These are phyloP conservation scores for Tenthredo distinguenda DNA, from an alignment of 2,888 invertebrate species.

Conservation along the genomic window DNA sequence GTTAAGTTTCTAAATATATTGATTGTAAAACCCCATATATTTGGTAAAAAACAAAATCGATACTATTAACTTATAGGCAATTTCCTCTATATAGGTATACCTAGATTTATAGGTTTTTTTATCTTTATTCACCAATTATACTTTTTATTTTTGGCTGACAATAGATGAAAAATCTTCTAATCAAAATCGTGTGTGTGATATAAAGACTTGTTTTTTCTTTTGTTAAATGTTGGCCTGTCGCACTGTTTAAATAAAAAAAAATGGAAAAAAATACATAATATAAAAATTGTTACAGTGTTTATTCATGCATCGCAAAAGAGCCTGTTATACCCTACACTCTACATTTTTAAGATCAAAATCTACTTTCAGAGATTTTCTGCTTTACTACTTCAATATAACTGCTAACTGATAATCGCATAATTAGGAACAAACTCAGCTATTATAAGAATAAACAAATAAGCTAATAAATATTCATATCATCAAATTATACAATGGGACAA, in stretches of 20 bases:
- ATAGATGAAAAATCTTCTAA: slow-evolving; percentile 41
- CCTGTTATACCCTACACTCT: background rate
- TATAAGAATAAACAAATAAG: background rate
- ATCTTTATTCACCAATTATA: slow-evolving; percentile 36
- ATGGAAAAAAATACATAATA: background rate
- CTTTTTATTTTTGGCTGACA: slow-evolving; percentile 17
- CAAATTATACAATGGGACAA: background rate
- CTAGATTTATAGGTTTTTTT: slow-evolving; percentile 13
- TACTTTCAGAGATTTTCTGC: background rate
- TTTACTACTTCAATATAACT: background rate
- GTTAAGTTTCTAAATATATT: slow-evolving; percentile 39
- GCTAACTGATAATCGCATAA: too few relatives aligned
- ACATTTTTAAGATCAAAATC: background rate
- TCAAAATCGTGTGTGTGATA: slow-evolving; percentile 52
- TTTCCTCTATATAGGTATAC: background rate
- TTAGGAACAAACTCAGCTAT: too few relatives aligned
- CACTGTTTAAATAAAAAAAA: slow-evolving; percentile 64
- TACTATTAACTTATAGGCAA: slow-evolving; percentile 33
- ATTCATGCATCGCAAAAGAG: background rate
- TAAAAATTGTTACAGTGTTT: background rate
- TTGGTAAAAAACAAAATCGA: slow-evolving; percentile 15
- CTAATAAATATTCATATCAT: background rate
- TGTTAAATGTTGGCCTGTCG: slow-evolving; percentile 63
- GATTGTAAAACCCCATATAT: slow-evolving; percentile 33
- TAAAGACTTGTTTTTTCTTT: slow-evolving; percentile 54